Conservation (phyloP, 1,140 invertebrate genomes). For the Panulirus ornatus region DNA sequence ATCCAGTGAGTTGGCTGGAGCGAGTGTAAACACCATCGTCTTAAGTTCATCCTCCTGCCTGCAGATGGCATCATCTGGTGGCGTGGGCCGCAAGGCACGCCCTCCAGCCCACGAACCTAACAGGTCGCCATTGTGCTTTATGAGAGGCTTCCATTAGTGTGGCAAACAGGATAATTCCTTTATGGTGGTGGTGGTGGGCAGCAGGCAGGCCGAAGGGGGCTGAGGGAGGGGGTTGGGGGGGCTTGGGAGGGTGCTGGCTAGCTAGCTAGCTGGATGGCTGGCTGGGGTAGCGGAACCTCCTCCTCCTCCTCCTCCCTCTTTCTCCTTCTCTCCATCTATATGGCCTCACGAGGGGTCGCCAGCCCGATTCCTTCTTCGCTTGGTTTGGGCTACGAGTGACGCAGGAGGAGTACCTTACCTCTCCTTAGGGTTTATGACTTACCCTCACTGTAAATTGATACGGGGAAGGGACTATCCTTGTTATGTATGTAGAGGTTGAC, state of each 20-base stretch:
- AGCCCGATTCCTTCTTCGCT: no score
- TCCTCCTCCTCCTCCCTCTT: background rate
- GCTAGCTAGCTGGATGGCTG: constrained; percentile 22
- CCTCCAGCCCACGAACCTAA: background rate
- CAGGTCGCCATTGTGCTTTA: constrained; percentile 59
- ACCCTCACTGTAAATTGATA: no score
- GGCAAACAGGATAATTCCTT: constrained; percentile 64
- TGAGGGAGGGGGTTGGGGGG: no score
- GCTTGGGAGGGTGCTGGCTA: constrained; percentile 13
- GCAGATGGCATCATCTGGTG: constrained; percentile 3
- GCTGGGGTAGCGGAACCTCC: background rate
- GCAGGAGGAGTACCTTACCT: no score
- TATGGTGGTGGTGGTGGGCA: constrained; percentile 27
- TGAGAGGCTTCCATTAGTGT: constrained; percentile 62
- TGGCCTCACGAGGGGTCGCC: no score
- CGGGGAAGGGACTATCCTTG: no score
- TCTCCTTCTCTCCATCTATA: background rate
- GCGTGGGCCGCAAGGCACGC: background rate
- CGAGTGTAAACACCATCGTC: no score
- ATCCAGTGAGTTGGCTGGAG: no score
- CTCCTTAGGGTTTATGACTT: no score
- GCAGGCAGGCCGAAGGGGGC: background rate
- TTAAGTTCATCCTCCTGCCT: no score
- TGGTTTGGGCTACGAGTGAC: no score
- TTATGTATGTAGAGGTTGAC: no score